Percentiles rank a stretch among this genome's conserved stretches.
Evolutionary conservation across 2,797 vertebrate species (phyloP).

Genomic region (Myotis planiceps): DNA sequence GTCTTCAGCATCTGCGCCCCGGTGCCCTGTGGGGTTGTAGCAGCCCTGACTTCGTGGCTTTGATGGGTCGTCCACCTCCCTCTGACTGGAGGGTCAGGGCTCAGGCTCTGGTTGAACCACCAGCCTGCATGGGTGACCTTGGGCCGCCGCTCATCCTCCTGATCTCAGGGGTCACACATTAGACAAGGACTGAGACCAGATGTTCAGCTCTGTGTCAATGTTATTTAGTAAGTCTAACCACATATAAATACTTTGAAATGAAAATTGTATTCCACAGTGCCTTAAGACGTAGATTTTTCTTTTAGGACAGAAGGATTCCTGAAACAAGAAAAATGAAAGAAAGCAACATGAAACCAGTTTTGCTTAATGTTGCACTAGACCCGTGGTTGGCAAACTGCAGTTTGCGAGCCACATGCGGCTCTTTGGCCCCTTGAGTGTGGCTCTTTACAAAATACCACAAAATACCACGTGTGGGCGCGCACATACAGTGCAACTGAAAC

Average conservation of each 20-base stretch:
- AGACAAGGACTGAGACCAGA: background rate
- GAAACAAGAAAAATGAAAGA: background rate
- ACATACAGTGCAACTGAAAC: too few relatives aligned
- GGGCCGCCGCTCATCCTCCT: accelerated
- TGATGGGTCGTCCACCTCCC: background rate
- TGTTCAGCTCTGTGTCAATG: background rate
- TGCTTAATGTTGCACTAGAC: background rate
- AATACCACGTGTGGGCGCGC: too few relatives aligned
- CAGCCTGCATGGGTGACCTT: background rate
- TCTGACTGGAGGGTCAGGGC: background rate
- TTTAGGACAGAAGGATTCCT: background rate
- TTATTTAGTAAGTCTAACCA: background rate
- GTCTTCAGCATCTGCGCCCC: background rate
- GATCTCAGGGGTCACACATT: background rate
- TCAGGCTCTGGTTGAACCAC: background rate
- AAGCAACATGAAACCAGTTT: background rate
- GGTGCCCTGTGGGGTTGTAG: background rate
- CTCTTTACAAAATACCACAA: too few relatives aligned
- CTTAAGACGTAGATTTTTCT: background rate
- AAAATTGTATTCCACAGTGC: background rate
- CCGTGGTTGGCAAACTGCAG: too few relatives aligned
- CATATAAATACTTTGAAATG: background rate
- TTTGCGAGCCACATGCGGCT: too few relatives aligned
- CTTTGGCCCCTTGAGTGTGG: too few relatives aligned
- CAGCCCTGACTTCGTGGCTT: background rate